phyloP scores from a whole-genome alignment of 2,113 vertebrate genomes.

The Hippocampus zosterae region DNA sequence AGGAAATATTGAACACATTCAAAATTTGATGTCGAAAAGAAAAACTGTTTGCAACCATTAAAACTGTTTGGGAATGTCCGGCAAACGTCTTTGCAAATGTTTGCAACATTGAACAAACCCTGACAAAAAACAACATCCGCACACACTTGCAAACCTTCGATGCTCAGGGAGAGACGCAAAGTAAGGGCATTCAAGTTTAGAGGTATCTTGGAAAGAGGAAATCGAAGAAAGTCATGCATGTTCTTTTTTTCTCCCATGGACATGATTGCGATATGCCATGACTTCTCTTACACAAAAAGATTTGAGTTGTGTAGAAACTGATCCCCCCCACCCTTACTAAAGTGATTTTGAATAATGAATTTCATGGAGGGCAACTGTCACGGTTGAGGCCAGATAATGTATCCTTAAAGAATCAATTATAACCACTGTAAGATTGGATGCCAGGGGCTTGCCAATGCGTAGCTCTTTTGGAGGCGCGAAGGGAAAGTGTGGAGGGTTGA shows the following conservation, averaged over 20 bases:
- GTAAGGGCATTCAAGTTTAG: neutral
- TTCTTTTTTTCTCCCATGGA: neutral
- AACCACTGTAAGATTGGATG: constrained; percentile 62
- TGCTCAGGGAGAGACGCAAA: too few species aligned
- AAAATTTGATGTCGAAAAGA: too few species aligned
- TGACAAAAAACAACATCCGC: too few species aligned
- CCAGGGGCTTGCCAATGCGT: constrained; percentile 22
- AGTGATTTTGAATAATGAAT: constrained; percentile 43
- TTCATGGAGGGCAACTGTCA: neutral
- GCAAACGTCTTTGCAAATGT: too few species aligned
- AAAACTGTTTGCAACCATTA: too few species aligned
- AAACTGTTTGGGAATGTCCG: too few species aligned
- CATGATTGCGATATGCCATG: neutral
- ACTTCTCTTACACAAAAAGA: neutral
- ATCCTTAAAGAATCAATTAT: constrained; percentile 67
- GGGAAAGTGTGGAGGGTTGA: constrained; percentile 19
- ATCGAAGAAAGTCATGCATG: neutral
- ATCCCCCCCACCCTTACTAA: constrained; percentile 1
- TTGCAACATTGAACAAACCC: too few species aligned
- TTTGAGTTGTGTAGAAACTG: neutral
- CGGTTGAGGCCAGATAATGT: constrained; percentile 19
- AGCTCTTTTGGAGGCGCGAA: constrained; percentile 26
- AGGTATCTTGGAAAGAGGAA: neutral
- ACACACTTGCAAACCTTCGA: too few species aligned
- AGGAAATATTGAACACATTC: too few species aligned